Evolutionary conservation across 37 sponge, comb jelly and placozoan genomes (phyloP), one percentile per base, ranked within the genome.

Genomic region (Halisarca cf. caerulea): DNA sequence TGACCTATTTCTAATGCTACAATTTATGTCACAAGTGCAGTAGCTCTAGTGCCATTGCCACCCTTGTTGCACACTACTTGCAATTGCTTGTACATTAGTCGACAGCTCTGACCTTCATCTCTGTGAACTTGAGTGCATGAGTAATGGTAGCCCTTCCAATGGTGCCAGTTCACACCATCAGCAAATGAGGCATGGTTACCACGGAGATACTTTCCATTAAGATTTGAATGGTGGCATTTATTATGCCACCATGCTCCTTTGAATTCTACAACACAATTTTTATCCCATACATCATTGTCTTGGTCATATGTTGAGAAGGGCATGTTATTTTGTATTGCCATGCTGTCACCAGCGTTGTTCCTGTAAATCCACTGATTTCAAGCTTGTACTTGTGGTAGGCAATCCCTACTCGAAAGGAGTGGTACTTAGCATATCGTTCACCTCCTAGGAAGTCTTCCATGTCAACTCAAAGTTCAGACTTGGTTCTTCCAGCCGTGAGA

Each of bases 241-340:
- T 28, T 4, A 25, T 68, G 28, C 69, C 69, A 68, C 69, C 69
- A 68, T 28, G 69, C 69, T 17, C 69, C 69, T 30, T 68, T 68
- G 33, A 30, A 68, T 1, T 27, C 17, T 4, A 28, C 4, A 28
- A 33, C 69, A 28, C 69, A 68, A 33, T 6, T 25, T n/a, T 1
- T 4, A 25, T 30, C 0, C 28, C 33, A 28, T 68, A 4, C 35
- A 28, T 68, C 69, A 28, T 68, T 68, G 69, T 68, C 69, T 4
- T 28, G 69, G 33, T 68, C 69, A 68, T 30, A 68, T 27, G 69
- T 68, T 7, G 34, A 30, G 69, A 68, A 68, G 17, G 69, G 69
- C 33, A 17, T 33, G 30, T 28, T 6, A 33, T 4, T 68, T 3
- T 28, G 7, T 3, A 30, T n/a, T 8, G 32, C 51, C 11, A 47